A percentile compares a stretch with the other conserved stretches of the same genome.
phyloP scores from a whole-genome alignment of 2,888 invertebrate genomes.

The Ischnura elegans region DNA sequence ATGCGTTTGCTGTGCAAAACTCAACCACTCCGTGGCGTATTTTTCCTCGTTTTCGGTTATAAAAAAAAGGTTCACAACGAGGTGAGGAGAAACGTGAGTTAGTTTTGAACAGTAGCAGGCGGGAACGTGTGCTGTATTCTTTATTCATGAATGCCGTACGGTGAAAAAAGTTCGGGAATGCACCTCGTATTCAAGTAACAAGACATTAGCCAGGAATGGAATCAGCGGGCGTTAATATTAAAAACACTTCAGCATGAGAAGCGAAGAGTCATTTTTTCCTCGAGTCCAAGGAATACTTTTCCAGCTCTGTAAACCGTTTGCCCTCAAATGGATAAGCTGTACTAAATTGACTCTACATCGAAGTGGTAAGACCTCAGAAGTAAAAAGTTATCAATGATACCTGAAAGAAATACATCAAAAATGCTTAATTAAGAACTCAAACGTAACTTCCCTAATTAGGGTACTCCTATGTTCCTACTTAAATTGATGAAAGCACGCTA shows the following conservation, averaged over 20 bases:
- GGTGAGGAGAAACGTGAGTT: background rate
- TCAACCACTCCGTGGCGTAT: background rate
- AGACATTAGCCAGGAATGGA: conserved; percentile 26
- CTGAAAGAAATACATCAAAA: too few species aligned
- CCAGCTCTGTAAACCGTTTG: too few species aligned
- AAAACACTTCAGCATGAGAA: background rate
- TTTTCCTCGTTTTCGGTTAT: background rate
- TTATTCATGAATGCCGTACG: conserved; percentile 4
- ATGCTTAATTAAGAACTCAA: too few species aligned
- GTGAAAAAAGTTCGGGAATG: conserved; percentile 8
- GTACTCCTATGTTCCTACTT: too few species aligned
- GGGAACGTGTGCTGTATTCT: background rate
- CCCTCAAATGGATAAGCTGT: background rate
- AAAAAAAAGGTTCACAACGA: conserved; percentile 2
- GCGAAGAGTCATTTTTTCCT: background rate
- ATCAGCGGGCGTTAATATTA: conserved; percentile 9
- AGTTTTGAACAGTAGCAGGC: background rate
- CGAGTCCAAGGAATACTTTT: background rate
- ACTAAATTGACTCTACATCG: background rate
- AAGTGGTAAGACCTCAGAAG: background rate
- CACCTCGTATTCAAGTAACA: background rate
- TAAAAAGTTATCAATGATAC: too few species aligned
- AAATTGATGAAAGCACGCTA: too few species aligned
- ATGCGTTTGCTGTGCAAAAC: background rate
- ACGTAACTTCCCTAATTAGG: too few species aligned